A percentile compares a stretch with the other conserved stretches of the same genome.
phyloP scores from a whole-genome alignment of 1,140 invertebrate species.

The Laodelphax striatellus region DNA sequence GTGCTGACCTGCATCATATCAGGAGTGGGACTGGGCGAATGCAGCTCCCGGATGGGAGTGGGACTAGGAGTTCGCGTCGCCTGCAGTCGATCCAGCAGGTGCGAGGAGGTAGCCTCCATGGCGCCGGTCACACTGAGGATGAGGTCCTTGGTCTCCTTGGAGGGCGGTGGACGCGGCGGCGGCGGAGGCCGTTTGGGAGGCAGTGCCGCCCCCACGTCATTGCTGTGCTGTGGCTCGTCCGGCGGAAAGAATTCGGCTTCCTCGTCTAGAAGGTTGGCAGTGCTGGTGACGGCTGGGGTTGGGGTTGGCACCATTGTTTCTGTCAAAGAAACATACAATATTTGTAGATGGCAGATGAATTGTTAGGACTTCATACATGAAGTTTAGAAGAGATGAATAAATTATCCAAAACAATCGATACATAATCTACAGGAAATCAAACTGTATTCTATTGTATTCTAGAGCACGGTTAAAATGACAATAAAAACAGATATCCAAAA shows the following conservation, averaged over 20 bases:
- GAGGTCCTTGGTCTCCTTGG: conserved; percentile 69
- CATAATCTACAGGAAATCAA: too few species aligned
- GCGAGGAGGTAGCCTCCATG: conserved; percentile 76
- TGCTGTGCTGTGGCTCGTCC: neutral
- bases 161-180: conserved; percentile 42
- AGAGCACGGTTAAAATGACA: too few species aligned
- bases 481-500: too few species aligned
- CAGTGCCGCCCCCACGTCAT: conserved; percentile 22
- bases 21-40: conserved; percentile 74
- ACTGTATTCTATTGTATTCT: too few species aligned
- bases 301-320: neutral
- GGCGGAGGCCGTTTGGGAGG: conserved; percentile 36
- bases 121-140: conserved; percentile 75
- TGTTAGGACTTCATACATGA: too few species aligned
- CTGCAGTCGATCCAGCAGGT: conserved; percentile 66
- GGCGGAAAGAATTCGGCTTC: conserved; percentile 11
- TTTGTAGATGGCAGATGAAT: too few species aligned
- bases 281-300: neutral
- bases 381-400: too few species aligned
- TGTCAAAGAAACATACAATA: too few species aligned
- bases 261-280: neutral
- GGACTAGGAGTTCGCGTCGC: conserved; percentile 71
- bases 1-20: conserved; percentile 38
- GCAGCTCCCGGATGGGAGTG: conserved; percentile 60
- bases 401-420: too few species aligned